Evolutionary conservation across 2,113 vertebrate genomes (phyloP).

Genomic region (Onychorhynchus coronatus): DNA sequence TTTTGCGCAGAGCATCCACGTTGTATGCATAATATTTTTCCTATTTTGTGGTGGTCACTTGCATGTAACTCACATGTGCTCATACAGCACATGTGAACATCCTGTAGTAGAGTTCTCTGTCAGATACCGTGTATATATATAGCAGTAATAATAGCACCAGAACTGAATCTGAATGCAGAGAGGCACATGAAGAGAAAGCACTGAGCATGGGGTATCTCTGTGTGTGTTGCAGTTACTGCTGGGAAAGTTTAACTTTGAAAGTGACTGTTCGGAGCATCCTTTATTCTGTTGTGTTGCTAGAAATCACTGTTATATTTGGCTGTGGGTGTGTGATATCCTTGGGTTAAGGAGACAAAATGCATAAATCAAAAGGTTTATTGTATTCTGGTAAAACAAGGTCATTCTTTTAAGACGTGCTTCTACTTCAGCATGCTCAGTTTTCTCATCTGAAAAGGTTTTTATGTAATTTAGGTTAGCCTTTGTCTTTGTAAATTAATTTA

Average conservation of each 20-base stretch:
- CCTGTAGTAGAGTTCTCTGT: background rate
- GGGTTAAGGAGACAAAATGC: background rate
- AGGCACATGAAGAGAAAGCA: background rate
- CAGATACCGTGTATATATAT: rapidly evolving
- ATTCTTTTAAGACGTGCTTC: background rate
- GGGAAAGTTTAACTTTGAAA: background rate
- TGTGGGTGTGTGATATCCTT: background rate
- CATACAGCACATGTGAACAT: background rate
- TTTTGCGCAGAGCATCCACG: background rate
- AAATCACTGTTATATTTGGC: background rate
- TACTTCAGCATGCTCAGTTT: background rate
- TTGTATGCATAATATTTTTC: background rate
- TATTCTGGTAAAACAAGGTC: background rate
- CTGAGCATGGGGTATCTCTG: background rate
- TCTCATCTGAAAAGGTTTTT: background rate
- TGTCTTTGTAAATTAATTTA: background rate
- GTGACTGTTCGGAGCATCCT: background rate
- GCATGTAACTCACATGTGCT: background rate
- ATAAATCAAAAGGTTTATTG: background rate
- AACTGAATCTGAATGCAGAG: background rate
- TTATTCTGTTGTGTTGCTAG: background rate
- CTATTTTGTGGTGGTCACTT: background rate
- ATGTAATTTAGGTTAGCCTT: background rate
- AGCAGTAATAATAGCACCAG: background rate
- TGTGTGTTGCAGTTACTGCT: background rate